A percentile compares a stretch with the other conserved stretches of the same genome.
phyloP scores from a whole-genome alignment of 2,113 vertebrate species.

The Zootoca vivipara region DNA sequence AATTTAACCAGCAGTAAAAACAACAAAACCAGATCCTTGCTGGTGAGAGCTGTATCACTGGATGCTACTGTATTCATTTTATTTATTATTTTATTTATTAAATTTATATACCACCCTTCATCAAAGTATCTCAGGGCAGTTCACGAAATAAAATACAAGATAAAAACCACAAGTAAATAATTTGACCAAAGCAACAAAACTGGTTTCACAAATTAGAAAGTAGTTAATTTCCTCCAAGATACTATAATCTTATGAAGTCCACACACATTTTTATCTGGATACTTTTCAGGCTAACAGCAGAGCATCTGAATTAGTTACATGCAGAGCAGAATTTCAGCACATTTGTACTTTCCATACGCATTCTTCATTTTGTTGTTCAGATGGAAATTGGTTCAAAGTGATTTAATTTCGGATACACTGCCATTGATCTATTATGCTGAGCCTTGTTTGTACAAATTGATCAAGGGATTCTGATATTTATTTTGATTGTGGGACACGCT shows the following conservation, averaged over 20 bases:
- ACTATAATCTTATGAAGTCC: neutral
- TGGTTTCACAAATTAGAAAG: slow-evolving; percentile 38
- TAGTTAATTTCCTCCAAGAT: slow-evolving; percentile 34
- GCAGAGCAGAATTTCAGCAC: slow-evolving; percentile 12
- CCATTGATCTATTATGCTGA: slow-evolving; percentile 14
- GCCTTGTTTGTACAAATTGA: slow-evolving; percentile 33
- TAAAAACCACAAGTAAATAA: too few species aligned
- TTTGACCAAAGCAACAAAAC: neutral
- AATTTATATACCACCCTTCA: too few species aligned
- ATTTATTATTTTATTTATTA: too few species aligned
- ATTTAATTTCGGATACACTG: neutral
- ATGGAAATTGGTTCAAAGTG: neutral
- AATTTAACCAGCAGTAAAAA: neutral
- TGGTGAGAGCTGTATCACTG: neutral
- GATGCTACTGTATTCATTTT: slow-evolving; percentile 35
- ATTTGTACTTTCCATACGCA: neutral
- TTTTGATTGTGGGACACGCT: slow-evolving; percentile 40
- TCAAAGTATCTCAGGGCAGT: too few species aligned
- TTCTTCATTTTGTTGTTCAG: neutral
- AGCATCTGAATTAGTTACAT: slow-evolving; percentile 21
- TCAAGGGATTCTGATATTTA: slow-evolving; percentile 3
- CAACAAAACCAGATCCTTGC: slow-evolving; percentile 4
- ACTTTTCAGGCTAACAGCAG: slow-evolving; percentile 37
- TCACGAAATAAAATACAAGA: too few species aligned
- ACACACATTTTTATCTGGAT: slow-evolving; percentile 29